Evolutionary conservation across 2,113 vertebrate genomes (phyloP).

Genomic region (Megaptera novaeangliae): DNA sequence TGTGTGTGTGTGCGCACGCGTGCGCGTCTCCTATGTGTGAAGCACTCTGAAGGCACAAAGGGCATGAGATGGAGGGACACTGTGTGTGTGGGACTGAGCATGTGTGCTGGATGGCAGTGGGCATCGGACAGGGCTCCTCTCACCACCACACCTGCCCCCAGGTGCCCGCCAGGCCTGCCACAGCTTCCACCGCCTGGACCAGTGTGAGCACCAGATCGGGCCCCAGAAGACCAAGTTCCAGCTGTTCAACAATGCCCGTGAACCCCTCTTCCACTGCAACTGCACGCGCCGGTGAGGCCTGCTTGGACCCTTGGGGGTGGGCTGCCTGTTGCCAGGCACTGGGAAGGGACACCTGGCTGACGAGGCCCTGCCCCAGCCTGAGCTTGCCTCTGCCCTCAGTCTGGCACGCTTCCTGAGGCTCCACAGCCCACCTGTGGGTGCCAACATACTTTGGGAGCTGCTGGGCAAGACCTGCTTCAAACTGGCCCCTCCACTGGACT

Average conservation of each 20-base stretch:
- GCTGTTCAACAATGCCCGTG: slow-evolving; percentile 76
- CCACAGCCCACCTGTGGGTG: not conserved
- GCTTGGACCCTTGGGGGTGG: not conserved
- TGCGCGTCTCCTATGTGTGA: too few species aligned
- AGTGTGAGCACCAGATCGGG: slow-evolving; percentile 80
- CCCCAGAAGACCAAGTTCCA: slow-evolving; percentile 81
- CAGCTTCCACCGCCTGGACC: slow-evolving; percentile 78
- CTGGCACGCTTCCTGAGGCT: slow-evolving; percentile 75
- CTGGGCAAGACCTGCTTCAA: slow-evolving; percentile 77
- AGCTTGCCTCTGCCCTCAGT: slow-evolving; percentile 59
- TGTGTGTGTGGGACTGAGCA: not conserved
- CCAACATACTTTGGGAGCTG: slow-evolving; percentile 65
- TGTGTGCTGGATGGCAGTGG: not conserved
- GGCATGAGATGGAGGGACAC: not conserved
- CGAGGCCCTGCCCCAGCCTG: not conserved
- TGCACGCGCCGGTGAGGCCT: slow-evolving; percentile 83
- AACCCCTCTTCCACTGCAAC: slow-evolving; percentile 87
- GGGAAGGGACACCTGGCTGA: not conserved
- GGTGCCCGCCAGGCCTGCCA: slow-evolving; percentile 71
- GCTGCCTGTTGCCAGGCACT: not conserved
- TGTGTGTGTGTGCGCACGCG: not conserved
- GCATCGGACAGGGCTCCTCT: not conserved
- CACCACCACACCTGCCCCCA: not conserved
- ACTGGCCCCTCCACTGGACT: slow-evolving; percentile 25
- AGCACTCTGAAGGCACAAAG: not conserved